Evolutionary conservation across 1,140 invertebrate genomes (phyloP), one percentile per base, ranked within the genome.

Genomic region (Calycopis cecrops): DNA sequence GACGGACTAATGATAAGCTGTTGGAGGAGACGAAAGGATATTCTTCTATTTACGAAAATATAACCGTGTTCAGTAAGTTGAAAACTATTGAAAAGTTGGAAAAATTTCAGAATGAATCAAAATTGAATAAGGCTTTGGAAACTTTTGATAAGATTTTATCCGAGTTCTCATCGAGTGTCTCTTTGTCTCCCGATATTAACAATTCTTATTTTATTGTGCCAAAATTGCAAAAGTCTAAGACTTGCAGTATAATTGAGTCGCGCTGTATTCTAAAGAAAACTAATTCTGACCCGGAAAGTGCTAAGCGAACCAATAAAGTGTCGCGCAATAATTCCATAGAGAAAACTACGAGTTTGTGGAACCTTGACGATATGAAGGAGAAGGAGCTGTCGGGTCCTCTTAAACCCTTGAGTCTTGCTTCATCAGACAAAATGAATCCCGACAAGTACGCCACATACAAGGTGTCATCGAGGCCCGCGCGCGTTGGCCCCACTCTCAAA

Each of bases 141-240:
- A 91, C 90, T 47, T 92, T 92, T 59, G 91, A 92, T 70, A 91
- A 90, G 77, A 91, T 92, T 56, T 60, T 91, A 52, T 87, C 85
- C 17, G 89, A 91, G 59, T 88, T 88, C 70, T 79, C 71, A 28
- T 55, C 62, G 6, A 79, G 69, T 60, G 58, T 70, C n/a, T 77
- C 75, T 28, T 62, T 78, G 14, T 64, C 59, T 48, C 52, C 61
- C 7, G 69, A 75, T 58, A 42, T 55, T 40, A 70, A 48, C 54
- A 73, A 72, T 44, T 70, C 12, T 62, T 54, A 57, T 44, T 88
- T 87, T 55, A 69, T 86, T 59, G 83, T 89, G 11, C 89, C 90
- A 37, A 88, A 88, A 65, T 68, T 91, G 40, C 88, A 91, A 62
- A 91, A 91, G 73, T 90, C 91, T 4, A 91, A 91, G 71, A 91